A percentile compares a stretch with the other conserved stretches of the same genome.
Conservation (phyloP, 2,888 invertebrate species). For the Lagria hirta region DNA sequence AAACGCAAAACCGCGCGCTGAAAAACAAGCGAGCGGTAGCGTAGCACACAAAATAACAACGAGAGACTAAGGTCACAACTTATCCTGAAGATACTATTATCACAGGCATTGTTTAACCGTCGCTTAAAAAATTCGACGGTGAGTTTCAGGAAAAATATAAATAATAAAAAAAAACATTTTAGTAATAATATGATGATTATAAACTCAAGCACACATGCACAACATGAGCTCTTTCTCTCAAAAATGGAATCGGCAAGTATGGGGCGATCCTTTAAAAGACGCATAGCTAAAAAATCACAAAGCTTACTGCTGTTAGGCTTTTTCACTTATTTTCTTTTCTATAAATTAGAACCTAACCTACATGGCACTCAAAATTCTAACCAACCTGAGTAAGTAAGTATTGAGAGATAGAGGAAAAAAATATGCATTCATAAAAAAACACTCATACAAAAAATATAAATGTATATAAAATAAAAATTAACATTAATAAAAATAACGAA, state of each 20-base stretch:
- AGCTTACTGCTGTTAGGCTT: slow-evolving; percentile 43
- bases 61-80: slow-evolving; percentile 69
- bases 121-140: slow-evolving; percentile 32
- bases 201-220: slow-evolving; percentile 25
- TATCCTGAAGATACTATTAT: slow-evolving; percentile 71
- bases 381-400: slow-evolving; percentile 50
- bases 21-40: slow-evolving; percentile 41
- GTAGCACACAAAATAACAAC: slow-evolving; percentile 55
- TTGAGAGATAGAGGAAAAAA: slow-evolving; percentile 25
- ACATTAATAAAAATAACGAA: slow-evolving; percentile 38
- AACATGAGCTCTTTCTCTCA: slow-evolving; percentile 25
- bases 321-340: slow-evolving; percentile 8
- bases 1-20: slow-evolving; percentile 36
- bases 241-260: slow-evolving; percentile 26
- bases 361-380: slow-evolving; percentile 53
- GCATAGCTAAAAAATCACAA: slow-evolving; percentile 38
- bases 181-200: slow-evolving; percentile 22
- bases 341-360: slow-evolving; percentile 47
- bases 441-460: slow-evolving; percentile 14
- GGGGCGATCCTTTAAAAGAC: slow-evolving; percentile 5
- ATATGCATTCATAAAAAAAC: slow-evolving; percentile 21
- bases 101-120: slow-evolving; percentile 63
- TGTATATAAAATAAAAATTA: slow-evolving; percentile 33
- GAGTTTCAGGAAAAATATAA: slow-evolving; percentile 32
- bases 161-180: slow-evolving; percentile 17